Evolutionary conservation across 2,888 invertebrate species (phyloP), one percentile per base, ranked within the genome.

Genomic region (Hirtodrosophila histrioides): DNA sequence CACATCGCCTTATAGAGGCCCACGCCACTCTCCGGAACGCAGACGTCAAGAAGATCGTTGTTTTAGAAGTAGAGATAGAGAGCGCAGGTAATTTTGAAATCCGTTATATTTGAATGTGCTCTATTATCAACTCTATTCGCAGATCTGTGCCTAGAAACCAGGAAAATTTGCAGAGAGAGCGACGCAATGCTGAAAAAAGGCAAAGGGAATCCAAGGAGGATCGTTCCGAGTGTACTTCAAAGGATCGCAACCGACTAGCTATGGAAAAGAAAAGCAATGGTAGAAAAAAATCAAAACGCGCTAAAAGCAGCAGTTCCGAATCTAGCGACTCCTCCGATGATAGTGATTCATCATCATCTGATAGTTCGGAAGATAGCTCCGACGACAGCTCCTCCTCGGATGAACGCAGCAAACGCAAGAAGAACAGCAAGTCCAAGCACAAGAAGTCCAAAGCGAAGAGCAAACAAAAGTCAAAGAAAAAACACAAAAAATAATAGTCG

Each of bases 341-440:
- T 7, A 55, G 64, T 49, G 69, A 82, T 10, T 68, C 78, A 6
- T 50, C 77, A 0, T 53, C 68, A 4, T 72, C 85, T 1, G 54
- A 69, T 2, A 83, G 77, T 12, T 83, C 80, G 0, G 63, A 63
- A 5, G 70, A 67, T 0, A 89, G 69, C 44, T 78, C 83, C 0
- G 43, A 43, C 12, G 58, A 61, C 0, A 85, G 73, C 45, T 80
- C 81, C 0, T 82, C 84, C 0, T 79, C 87, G 0, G 81, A 88
- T 12, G 72, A 86, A 10, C 75, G 73, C 8, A 86, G 68, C 12
- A 89, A 86, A 36, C 76, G 69, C 3, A 88, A 79, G 23, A 89
- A 73, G 23, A 67, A 48, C 23, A 80, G 78, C 41, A 88, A 83
- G 17, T 66, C 77, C 0, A 82, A 82, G 33, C 44, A 49, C 3